phyloP scores from a whole-genome alignment of 2,797 vertebrate species.

The Eospalax fontanierii region DNA sequence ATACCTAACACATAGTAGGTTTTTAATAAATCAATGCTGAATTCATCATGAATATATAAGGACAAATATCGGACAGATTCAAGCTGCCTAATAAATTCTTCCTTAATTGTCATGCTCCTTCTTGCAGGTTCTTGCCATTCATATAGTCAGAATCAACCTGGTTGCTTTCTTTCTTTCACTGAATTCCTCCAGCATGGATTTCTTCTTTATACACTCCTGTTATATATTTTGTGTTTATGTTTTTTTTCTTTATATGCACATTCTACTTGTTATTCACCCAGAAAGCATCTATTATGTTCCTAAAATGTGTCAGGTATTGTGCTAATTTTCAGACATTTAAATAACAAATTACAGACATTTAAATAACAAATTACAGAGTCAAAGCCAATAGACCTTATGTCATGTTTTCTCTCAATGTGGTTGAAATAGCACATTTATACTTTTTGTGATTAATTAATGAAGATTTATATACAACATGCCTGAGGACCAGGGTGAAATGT shows the following conservation, averaged over 20 bases:
- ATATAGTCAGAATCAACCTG: neutral
- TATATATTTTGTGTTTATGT: neutral
- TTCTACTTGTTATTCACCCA: neutral
- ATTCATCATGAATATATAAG: neutral
- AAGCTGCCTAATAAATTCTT: neutral
- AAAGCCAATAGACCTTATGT: neutral
- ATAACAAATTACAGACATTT: neutral
- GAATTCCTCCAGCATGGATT: neutral
- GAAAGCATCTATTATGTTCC: neutral
- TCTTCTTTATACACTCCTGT: neutral
- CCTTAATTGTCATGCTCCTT: neutral
- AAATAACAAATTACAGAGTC: neutral
- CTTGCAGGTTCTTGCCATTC: neutral
- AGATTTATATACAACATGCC: slow-evolving; percentile 5
- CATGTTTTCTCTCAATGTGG: neutral
- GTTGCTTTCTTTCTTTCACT: neutral
- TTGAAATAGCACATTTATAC: slow-evolving; percentile 31
- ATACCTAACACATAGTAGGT: neutral
- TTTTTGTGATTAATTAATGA: slow-evolving; percentile 43
- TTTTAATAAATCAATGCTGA: neutral
- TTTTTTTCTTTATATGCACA: neutral
- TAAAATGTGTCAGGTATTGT: neutral
- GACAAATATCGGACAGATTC: neutral
- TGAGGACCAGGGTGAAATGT: slow-evolving; percentile 11
- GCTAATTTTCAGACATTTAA: neutral